Conservation (phyloP, 1,140 invertebrate genomes). For the Gryon sp. region DNA sequence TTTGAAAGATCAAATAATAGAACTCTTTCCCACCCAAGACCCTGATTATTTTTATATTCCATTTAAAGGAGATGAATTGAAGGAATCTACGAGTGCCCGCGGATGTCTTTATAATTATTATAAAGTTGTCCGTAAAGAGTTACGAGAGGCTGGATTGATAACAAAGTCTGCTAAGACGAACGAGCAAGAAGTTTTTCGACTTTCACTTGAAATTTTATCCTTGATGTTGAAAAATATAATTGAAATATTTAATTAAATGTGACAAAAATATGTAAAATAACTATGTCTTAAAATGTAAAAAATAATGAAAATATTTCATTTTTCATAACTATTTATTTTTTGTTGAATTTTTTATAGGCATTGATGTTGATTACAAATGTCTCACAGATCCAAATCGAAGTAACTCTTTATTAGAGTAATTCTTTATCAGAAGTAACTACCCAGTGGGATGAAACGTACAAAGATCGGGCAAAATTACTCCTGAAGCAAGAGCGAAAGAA, state of each 20-base stretch:
- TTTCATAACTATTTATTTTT: no score
- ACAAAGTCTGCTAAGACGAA: no score
- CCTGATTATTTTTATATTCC: neutral
- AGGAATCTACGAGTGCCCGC: neutral
- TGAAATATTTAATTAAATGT: no score
- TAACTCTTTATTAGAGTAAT: no score
- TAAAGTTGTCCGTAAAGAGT: conserved; percentile 1
- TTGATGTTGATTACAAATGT: no score
- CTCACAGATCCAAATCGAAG: neutral
- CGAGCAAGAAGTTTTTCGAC: no score
- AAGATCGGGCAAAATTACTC: neutral
- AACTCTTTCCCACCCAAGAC: conserved; percentile 3
- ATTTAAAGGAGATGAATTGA: neutral
- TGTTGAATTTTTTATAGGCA: no score
- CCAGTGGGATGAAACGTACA: neutral
- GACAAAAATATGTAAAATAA: no score
- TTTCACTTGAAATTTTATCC: no score
- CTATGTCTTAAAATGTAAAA: no score
- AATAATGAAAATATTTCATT: no score
- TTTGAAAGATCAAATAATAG: neutral
- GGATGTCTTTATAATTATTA: conserved; percentile 9
- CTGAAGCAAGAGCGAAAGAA: neutral
- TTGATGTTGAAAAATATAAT: no score
- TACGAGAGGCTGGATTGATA: neutral
- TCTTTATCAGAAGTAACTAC: neutral